phyloP scores from a whole-genome alignment of 2,797 vertebrate genomes.

The Sebastes ruberrimus region DNA sequence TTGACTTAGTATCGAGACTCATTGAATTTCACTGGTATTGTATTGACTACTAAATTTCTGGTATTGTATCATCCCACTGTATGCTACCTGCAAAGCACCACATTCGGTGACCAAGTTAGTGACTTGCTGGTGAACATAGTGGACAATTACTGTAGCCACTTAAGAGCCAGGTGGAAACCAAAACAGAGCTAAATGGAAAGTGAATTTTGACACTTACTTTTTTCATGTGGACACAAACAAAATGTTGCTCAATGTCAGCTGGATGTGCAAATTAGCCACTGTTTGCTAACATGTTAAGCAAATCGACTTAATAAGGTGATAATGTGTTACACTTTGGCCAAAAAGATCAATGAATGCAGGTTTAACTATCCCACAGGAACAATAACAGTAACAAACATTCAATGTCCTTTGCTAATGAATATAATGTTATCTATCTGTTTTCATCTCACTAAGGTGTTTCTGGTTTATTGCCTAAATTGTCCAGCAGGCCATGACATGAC shows the following conservation, averaged over 20 bases:
- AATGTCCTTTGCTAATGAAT: background rate
- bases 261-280: background rate
- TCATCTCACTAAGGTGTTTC: conserved; percentile 3
- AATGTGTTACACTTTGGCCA: background rate
- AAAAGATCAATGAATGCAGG: background rate
- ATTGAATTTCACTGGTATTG: fast-evolving
- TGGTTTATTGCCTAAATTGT: conserved; percentile 23
- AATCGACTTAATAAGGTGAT: background rate
- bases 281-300: background rate
- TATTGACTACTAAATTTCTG: too few relatives aligned
- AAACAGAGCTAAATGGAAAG: background rate
- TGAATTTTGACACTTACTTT: background rate
- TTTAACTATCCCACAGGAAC: background rate
- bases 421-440: background rate
- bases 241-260: background rate
- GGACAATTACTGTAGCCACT: background rate
- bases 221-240: background rate
- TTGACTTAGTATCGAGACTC: too few relatives aligned
- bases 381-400: background rate
- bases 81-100: background rate
- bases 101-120: background rate
- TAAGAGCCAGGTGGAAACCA: background rate
- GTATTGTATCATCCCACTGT: background rate
- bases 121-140: background rate
- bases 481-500: conserved; percentile 17